phyloP scores from a whole-genome alignment of 1,140 invertebrate genomes.

The Bombus ignitus region DNA sequence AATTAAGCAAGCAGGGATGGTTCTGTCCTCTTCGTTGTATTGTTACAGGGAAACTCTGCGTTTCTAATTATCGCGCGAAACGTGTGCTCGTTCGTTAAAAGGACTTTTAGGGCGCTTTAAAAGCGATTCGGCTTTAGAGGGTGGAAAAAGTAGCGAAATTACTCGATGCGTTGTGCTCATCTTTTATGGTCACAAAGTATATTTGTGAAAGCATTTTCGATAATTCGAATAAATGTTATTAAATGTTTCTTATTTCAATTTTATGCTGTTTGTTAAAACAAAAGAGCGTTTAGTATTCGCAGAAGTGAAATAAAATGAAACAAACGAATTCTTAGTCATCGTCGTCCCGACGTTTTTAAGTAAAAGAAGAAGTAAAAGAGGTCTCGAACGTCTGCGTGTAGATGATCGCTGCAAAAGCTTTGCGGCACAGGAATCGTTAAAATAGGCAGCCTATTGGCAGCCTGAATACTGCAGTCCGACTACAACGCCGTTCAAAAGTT shows the following conservation, averaged over 20 bases:
- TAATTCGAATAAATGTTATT: background rate
- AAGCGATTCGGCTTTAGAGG: background rate
- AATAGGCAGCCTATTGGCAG: background rate
- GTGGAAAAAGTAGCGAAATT: background rate
- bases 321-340: background rate
- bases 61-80: conserved; percentile 18
- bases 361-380: background rate
- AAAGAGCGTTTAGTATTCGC: background rate
- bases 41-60: background rate
- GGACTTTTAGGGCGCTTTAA: background rate
- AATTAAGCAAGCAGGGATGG: background rate
- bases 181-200: background rate
- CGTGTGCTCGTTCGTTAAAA: background rate
- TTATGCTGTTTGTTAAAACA: too few relatives aligned
- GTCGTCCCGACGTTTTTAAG: background rate
- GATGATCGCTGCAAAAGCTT: background rate
- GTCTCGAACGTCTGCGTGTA: background rate
- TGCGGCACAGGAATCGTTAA: conserved; percentile 1
- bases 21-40: background rate
- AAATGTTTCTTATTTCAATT: too few relatives aligned
- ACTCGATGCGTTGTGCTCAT: background rate
- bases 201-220: background rate
- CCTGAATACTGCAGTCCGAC: background rate
- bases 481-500: background rate
- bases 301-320: background rate